These are phyloP conservation scores for Holothuria leucospilota DNA, from an alignment of 53 echinoderm and acorn worm genomes.

Conservation along the genomic window DNA sequence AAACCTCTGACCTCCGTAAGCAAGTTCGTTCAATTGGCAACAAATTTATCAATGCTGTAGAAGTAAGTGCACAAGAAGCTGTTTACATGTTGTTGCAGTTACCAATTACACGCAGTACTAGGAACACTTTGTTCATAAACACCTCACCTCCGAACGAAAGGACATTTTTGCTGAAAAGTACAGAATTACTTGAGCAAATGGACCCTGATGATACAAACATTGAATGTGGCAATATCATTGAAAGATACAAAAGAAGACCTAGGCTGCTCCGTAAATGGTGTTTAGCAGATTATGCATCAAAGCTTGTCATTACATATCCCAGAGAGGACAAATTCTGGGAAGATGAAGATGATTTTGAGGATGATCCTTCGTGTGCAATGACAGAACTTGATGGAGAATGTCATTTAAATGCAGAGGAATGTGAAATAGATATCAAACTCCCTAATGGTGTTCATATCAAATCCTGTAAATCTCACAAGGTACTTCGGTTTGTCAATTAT, in stretches of 20 bases:
- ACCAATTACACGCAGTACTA: constrained; percentile 25
- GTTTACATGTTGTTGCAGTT: constrained; percentile 13
- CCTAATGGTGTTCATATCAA: not conserved
- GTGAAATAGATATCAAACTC: not conserved
- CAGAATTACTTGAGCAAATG: constrained; percentile 2
- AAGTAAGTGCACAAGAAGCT: too few relatives aligned
- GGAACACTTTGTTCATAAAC: constrained; percentile 7
- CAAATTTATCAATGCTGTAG: constrained; percentile 29
- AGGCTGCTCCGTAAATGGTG: not conserved
- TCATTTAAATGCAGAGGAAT: not conserved
- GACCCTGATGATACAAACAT: constrained; percentile 25
- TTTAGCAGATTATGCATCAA: constrained; percentile 29
- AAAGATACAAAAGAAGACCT: constrained; percentile 23
- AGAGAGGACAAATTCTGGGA: not conserved
- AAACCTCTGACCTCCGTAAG: not conserved
- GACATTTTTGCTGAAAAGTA: constrained; percentile 37
- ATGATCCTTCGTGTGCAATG: not conserved
- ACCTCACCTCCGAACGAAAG: constrained; percentile 32
- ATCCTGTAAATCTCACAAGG: constrained; percentile 7
- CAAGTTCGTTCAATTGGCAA: constrained; percentile 32
- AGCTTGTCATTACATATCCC: constrained; percentile 32
- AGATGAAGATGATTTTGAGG: constrained; percentile 25
- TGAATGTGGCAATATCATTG: constrained; percentile 6
- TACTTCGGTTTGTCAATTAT: constrained; percentile 47
- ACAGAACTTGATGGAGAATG: not conserved